Conservation (phyloP, 2,797 vertebrate genomes). For the Antrozous pallidus region DNA sequence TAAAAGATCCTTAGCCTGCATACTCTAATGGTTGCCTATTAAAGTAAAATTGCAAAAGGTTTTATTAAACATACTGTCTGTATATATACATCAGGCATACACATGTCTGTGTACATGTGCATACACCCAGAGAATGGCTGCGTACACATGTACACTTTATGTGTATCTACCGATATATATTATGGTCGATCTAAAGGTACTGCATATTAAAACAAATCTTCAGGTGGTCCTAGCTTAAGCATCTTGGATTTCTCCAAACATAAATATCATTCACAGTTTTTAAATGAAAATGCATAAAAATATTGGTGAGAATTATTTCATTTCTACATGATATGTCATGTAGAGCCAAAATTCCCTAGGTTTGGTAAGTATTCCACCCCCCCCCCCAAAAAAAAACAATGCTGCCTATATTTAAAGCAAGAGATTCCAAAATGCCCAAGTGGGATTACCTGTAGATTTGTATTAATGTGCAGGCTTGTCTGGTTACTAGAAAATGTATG, state of each 20-base stretch:
- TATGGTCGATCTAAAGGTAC: slow-evolving; percentile 58
- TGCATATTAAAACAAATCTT: slow-evolving; percentile 73
- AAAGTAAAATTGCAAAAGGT: slow-evolving; percentile 49
- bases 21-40: slow-evolving; percentile 30
- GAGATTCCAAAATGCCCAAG: slow-evolving; percentile 66
- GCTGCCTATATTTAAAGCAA: slow-evolving; percentile 49
- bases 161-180: slow-evolving; percentile 66
- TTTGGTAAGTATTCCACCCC: neutral
- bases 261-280: neutral
- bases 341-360: slow-evolving; percentile 24
- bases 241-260: slow-evolving; percentile 69
- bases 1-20: slow-evolving; percentile 49
- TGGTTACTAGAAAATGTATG: slow-evolving; percentile 65
- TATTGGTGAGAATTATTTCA: slow-evolving; percentile 36
- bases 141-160: slow-evolving; percentile 52
- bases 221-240: slow-evolving; percentile 59
- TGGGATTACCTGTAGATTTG: slow-evolving; percentile 68
- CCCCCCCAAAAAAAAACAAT: slow-evolving; percentile 47
- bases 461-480: slow-evolving; percentile 69
- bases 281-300: neutral
- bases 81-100: slow-evolving; percentile 75
- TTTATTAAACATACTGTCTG: slow-evolving; percentile 78
- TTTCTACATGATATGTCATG: neutral
- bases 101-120: slow-evolving; percentile 65
- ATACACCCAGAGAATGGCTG: slow-evolving; percentile 50